A percentile compares a stretch with the other conserved stretches of the same genome.
Conservation (phyloP, 1,140 invertebrate genomes). For the Liolophura sinensis region DNA sequence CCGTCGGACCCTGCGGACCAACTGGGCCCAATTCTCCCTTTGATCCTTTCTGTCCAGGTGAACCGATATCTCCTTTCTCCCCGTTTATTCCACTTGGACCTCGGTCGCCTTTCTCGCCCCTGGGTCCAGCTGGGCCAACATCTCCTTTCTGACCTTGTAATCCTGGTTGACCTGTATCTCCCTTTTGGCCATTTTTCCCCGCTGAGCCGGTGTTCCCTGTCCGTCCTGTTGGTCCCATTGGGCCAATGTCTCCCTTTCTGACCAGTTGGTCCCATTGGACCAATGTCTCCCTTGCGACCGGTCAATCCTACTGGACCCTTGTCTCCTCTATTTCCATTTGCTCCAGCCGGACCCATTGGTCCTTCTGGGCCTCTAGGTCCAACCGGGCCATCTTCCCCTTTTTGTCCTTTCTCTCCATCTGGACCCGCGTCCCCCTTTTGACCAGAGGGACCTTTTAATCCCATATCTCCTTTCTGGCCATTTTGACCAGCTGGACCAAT, state of each 20-base stretch:
- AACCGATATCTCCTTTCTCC: too few species aligned
- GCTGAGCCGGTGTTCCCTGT: too few species aligned
- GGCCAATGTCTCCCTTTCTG: constrained; percentile 7
- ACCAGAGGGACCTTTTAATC: constrained; percentile 1
- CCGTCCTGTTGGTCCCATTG: too few species aligned
- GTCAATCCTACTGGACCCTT: constrained; percentile 11
- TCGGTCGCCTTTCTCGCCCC: constrained; percentile 6
- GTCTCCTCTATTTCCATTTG: constrained; percentile 11
- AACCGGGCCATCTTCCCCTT: not conserved
- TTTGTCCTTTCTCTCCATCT: constrained; percentile 4
- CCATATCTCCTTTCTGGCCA: not conserved
- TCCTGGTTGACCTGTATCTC: too few species aligned
- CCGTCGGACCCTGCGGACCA: too few species aligned
- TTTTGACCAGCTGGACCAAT: constrained; percentile 7
- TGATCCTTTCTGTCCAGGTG: too few species aligned
- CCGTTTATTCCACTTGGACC: constrained; percentile 9
- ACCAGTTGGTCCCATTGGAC: constrained; percentile 10
- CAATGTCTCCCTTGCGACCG: constrained; percentile 11
- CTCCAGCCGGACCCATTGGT: not conserved
- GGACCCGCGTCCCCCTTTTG: not conserved
- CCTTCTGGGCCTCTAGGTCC: constrained; percentile 6
- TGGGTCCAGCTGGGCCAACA: too few species aligned
- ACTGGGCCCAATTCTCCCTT: too few species aligned
- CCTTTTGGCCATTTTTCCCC: too few species aligned
- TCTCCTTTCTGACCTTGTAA: too few species aligned